phyloP scores from a whole-genome alignment of 1,140 invertebrate genomes.

The Habropoda laboriosa region DNA sequence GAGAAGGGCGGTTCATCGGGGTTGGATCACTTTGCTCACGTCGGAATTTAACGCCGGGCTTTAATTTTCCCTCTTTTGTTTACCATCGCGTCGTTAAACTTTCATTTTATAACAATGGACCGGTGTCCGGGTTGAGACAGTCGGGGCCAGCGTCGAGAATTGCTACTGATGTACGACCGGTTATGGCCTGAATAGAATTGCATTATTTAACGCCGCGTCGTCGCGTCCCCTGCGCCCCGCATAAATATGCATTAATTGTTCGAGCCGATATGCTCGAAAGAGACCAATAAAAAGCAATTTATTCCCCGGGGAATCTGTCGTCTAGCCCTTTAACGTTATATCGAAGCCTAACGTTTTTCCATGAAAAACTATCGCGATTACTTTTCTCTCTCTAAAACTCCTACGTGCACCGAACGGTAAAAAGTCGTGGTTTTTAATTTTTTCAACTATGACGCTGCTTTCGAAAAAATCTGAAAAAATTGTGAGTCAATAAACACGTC shows the following conservation, averaged over 20 bases:
- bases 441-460: too few relatives aligned
- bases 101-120: conserved; percentile 51
- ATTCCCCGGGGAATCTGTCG: neutral
- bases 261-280: neutral
- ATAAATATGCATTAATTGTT: conserved; percentile 53
- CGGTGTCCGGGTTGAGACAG: neutral
- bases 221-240: neutral
- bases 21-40: conserved; percentile 25
- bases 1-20: conserved; percentile 39
- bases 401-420: too few relatives aligned
- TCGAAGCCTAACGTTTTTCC: neutral
- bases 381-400: neutral
- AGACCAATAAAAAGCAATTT: conserved; percentile 22
- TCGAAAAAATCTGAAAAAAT: too few relatives aligned
- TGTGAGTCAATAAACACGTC: too few relatives aligned
- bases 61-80: conserved; percentile 48
- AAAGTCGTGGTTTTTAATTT: too few relatives aligned
- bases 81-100: conserved; percentile 50
- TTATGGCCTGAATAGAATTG: conserved; percentile 44
- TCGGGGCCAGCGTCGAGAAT: conserved; percentile 8
- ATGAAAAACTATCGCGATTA: neutral
- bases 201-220: conserved; percentile 51
- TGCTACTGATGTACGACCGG: conserved; percentile 26
- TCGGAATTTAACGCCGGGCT: conserved; percentile 38
- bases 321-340: neutral